These are phyloP conservation scores for Fukomys damarensis DNA, from an alignment of 2,113 vertebrate species.

Conservation along the genomic window DNA sequence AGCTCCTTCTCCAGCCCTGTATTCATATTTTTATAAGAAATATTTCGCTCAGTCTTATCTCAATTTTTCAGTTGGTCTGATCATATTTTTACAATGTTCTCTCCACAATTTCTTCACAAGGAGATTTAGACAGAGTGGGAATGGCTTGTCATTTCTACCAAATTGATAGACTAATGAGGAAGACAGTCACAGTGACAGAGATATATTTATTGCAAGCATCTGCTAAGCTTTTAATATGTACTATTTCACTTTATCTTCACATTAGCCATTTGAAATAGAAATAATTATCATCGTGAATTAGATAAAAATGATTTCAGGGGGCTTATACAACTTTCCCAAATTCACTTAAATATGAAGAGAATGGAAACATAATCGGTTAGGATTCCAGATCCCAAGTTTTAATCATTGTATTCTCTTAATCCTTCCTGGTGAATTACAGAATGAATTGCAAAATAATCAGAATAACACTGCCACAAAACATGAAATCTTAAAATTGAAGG, in stretches of 20 bases:
- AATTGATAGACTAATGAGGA: background rate
- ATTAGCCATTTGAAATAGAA: background rate
- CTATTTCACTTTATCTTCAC: slow-evolving; percentile 29
- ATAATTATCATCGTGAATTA: background rate
- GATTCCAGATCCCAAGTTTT: background rate
- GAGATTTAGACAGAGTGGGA: background rate
- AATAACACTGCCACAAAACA: background rate
- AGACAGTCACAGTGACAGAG: background rate
- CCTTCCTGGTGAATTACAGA: background rate
- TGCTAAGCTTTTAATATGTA: background rate
- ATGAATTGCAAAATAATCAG: background rate
- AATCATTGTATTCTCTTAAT: background rate
- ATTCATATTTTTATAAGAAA: background rate
- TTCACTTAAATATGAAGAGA: background rate
- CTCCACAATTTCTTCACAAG: background rate
- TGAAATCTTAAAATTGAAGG: background rate
- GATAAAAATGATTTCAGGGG: background rate
- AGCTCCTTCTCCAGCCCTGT: background rate
- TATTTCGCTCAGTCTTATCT: background rate
- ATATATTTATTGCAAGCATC: background rate
- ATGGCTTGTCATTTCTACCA: background rate
- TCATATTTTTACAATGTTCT: background rate
- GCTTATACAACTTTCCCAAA: background rate
- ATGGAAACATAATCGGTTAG: background rate
- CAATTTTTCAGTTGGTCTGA: background rate